phyloP scores from a whole-genome alignment of 35 echinoderm and acorn worm species.

The Ophioderma brevispina region DNA sequence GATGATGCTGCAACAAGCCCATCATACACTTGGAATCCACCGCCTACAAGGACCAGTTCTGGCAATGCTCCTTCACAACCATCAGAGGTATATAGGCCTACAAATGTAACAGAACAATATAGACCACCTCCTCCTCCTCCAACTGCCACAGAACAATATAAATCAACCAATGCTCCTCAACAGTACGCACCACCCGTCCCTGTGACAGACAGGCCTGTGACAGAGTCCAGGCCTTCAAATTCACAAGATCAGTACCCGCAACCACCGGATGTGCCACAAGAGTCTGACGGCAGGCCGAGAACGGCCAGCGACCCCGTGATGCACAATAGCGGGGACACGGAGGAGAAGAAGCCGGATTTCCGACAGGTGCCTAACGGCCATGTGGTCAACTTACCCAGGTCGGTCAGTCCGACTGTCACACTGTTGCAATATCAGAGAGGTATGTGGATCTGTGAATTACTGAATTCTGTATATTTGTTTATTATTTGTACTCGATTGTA shows the following conservation, averaged over 20 bases:
- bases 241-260: not conserved
- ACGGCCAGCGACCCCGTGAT: not conserved
- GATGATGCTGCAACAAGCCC: not conserved
- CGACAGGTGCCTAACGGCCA: not conserved
- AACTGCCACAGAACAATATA: not conserved
- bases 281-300: not conserved
- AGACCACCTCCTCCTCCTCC: not conserved
- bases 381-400: not conserved
- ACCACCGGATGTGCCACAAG: not conserved
- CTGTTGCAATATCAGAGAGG: slow-evolving; percentile 38
- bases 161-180: not conserved
- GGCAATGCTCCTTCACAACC: not conserved
- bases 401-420: slow-evolving; percentile 44
- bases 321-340: not conserved
- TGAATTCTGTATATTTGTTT: no score
- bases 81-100: not conserved
- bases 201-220: not conserved
- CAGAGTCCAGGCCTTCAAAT: not conserved
- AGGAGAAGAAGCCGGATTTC: not conserved
- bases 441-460: no score
- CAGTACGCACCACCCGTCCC: no score
- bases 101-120: not conserved
- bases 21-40: not conserved
- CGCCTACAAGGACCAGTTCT: not conserved
- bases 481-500: no score